Evolutionary conservation across 2,888 invertebrate genomes (phyloP).

Genomic region (Argyresthia albistria): DNA sequence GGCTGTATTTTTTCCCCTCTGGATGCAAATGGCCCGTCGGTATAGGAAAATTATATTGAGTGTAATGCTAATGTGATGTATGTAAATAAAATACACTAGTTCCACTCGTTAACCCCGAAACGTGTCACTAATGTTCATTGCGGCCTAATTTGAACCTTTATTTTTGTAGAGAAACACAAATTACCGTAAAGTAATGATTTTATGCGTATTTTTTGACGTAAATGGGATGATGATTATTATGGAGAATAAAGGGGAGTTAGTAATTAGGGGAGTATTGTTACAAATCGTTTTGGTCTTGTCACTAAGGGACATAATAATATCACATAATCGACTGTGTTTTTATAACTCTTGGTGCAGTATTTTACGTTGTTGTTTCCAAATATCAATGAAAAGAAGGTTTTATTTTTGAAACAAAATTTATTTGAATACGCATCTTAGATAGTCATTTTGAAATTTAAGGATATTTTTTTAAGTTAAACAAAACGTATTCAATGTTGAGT

Average conservation of each 20-base stretch:
- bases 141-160: not conserved
- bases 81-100: not conserved
- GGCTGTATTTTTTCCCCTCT: too few species aligned
- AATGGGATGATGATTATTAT: too few species aligned
- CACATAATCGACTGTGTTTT: too few species aligned
- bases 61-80: not conserved
- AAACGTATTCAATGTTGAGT: conserved; percentile 4
- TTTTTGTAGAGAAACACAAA: not conserved
- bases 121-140: not conserved
- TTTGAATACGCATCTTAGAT: not conserved
- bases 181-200: too few species aligned
- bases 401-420: too few species aligned
- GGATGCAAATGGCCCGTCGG: too few species aligned
- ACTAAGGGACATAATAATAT: too few species aligned
- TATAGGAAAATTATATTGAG: not conserved
- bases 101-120: conserved; percentile 1
- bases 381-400: not conserved
- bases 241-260: too few species aligned
- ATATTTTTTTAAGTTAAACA: conserved; percentile 2
- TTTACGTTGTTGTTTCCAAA: not conserved
- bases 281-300: too few species aligned
- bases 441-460: not conserved
- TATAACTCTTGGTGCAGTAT: not conserved
- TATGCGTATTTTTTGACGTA: too few species aligned
- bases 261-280: too few species aligned